Percentiles rank a stretch among this genome's conserved stretches.
Conservation (phyloP, 2,797 vertebrate species). For the Loriculus beryllinus region DNA sequence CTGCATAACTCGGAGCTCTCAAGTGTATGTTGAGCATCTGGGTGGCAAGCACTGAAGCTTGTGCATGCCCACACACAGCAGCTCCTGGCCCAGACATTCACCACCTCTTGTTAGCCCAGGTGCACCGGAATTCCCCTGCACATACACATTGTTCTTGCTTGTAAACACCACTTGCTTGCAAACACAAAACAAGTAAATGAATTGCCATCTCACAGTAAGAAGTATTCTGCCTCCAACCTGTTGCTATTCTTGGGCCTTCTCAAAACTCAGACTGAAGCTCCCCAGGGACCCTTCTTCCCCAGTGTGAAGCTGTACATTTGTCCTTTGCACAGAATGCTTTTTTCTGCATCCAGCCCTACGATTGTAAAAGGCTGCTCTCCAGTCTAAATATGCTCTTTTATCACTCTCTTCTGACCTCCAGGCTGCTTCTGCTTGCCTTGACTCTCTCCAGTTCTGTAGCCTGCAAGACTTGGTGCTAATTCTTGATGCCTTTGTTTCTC, state of each 20-base stretch:
- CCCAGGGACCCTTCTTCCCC: background rate
- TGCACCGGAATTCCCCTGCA: background rate
- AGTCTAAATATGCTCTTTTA: background rate
- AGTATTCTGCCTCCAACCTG: background rate
- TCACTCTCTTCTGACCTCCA: background rate
- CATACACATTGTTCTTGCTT: background rate
- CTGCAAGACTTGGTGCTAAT: background rate
- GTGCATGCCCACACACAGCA: background rate
- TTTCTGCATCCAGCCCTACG: background rate
- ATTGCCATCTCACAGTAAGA: background rate
- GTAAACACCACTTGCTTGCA: background rate
- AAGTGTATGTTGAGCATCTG: background rate
- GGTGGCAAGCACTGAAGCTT: background rate
- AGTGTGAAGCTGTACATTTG: rapidly evolving
- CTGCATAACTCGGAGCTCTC: background rate
- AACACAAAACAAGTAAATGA: background rate
- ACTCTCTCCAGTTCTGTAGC: background rate
- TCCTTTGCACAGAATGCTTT: background rate
- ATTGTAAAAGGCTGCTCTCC: background rate
- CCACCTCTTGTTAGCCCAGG: background rate
- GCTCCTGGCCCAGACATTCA: background rate
- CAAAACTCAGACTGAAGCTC: background rate
- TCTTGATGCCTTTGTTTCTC: background rate
- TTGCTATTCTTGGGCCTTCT: background rate
- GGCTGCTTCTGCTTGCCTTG: background rate